These are phyloP conservation scores for Sandelia bainsii DNA, from an alignment of 2,797 vertebrate species.

Conservation along the genomic window DNA sequence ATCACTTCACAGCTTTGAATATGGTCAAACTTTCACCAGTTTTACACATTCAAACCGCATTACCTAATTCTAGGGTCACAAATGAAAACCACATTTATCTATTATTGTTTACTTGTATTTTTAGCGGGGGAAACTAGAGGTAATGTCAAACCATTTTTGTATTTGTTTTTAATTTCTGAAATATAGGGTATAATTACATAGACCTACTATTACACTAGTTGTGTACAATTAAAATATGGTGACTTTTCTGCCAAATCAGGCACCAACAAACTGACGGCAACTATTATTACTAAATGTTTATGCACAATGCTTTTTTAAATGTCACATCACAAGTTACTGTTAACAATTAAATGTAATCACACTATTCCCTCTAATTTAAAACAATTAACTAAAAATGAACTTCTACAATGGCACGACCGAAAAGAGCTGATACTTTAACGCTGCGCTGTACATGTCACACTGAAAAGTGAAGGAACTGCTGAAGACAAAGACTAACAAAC, in stretches of 20 bases:
- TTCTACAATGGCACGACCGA: too few relatives aligned
- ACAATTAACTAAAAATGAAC: slow-evolving; percentile 22
- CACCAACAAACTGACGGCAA: slow-evolving; percentile 4
- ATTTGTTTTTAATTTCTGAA: slow-evolving; percentile 17
- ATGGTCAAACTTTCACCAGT: too few relatives aligned
- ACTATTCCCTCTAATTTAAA: slow-evolving; percentile 27
- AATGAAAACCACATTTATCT: background rate
- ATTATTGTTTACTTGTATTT: background rate
- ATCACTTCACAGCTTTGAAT: too few relatives aligned
- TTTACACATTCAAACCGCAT: background rate
- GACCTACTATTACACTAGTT: slow-evolving; percentile 6
- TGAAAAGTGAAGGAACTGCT: too few relatives aligned
- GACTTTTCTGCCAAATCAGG: background rate
- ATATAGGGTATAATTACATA: slow-evolving; percentile 8
- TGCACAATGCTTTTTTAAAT: slow-evolving; percentile 1
- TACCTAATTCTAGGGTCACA: background rate
- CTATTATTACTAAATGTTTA: slow-evolving; percentile 6
- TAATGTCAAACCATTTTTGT: background rate
- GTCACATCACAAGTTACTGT: slow-evolving; percentile 10
- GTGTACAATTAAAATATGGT: slow-evolving; percentile 22
- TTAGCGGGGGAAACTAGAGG: background rate
- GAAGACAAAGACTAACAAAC: too few relatives aligned
- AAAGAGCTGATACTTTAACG: too few relatives aligned
- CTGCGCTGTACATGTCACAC: too few relatives aligned
- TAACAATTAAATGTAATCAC: slow-evolving; percentile 37